A percentile compares a stretch with the other conserved stretches of the same genome.
Conservation (phyloP, 2,113 vertebrate species). For the Uria aalge region DNA sequence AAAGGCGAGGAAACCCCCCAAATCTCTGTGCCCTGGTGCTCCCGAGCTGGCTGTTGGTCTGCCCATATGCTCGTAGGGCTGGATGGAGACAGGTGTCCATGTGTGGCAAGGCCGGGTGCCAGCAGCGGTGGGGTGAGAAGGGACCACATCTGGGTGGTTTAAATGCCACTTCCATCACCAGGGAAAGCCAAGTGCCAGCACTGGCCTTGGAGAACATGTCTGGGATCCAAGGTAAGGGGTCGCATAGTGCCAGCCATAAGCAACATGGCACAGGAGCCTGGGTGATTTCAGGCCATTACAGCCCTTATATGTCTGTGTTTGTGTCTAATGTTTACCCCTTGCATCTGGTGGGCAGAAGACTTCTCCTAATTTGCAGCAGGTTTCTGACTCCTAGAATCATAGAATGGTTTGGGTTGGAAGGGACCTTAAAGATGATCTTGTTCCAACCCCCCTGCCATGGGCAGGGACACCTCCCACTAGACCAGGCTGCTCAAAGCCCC, state of each 20-base stretch:
- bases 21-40: background rate
- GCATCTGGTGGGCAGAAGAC: background rate
- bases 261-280: background rate
- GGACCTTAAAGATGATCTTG: background rate
- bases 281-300: background rate
- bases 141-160: background rate
- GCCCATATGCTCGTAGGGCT: fast-evolving
- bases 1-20: background rate
- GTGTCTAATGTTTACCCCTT: background rate
- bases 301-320: fast-evolving
- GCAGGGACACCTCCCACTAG: background rate
- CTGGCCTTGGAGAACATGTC: background rate
- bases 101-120: background rate
- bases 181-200: background rate
- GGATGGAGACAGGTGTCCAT: background rate
- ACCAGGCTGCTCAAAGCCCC: background rate
- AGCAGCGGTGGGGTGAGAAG: background rate
- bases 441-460: background rate
- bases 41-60: background rate
- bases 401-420: background rate
- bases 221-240: background rate
- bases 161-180: background rate
- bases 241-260: fast-evolving
- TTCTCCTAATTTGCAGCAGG: background rate
- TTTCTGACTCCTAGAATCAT: background rate